A percentile compares a stretch with the other conserved stretches of the same genome.
Evolutionary conservation across 2,113 vertebrate species (phyloP).

Genomic region (Irena cyanogastra): DNA sequence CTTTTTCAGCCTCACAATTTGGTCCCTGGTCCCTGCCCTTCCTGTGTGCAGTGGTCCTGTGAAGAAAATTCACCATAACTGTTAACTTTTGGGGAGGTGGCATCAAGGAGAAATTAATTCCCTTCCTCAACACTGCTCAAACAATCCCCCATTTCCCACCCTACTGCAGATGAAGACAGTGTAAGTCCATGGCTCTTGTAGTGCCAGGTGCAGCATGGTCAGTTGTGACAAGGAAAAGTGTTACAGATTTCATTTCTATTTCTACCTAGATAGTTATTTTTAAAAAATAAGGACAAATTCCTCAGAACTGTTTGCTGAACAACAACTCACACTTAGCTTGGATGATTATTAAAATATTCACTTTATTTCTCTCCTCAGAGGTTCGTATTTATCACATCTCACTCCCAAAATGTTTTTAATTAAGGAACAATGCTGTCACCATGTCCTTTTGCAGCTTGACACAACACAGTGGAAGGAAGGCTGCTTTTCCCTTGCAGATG

Average conservation of each 20-base stretch:
- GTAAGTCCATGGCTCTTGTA: background rate
- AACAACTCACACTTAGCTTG: background rate
- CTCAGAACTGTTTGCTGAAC: background rate
- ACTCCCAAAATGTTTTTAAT: background rate
- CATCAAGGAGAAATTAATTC: background rate
- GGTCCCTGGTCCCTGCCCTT: background rate
- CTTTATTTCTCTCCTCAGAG: background rate
- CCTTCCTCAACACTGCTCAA: background rate
- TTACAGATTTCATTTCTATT: background rate
- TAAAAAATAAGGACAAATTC: background rate
- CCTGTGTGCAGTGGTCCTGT: background rate
- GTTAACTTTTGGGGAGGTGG: background rate
- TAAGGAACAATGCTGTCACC: background rate
- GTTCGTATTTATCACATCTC: background rate
- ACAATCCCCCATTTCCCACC: background rate
- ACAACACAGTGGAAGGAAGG: background rate
- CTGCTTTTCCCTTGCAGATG: background rate
- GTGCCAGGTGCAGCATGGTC: background rate
- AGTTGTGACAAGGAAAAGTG: background rate
- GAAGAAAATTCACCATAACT: background rate
- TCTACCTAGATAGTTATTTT: background rate
- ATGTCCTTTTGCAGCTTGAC: background rate
- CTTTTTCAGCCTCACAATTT: background rate
- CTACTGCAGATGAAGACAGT: background rate
- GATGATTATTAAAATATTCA: background rate